phyloP scores from a whole-genome alignment of 23 tunicate genomes.

The Phallusia fumigata region DNA sequence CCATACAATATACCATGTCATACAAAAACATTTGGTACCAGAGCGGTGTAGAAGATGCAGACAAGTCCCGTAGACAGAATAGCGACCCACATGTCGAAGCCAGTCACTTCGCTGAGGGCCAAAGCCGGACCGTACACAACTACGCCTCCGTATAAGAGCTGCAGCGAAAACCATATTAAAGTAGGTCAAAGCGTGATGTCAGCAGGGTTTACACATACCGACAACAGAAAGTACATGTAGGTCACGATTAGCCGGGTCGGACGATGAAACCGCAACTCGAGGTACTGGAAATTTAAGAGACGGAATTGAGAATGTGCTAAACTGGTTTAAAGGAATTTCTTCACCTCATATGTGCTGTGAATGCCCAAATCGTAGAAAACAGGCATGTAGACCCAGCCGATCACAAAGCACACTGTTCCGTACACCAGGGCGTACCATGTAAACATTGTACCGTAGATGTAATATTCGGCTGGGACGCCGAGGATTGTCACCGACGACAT shows the following conservation, averaged over 20 bases:
- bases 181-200: neutral
- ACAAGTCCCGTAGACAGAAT: conserved; percentile 81
- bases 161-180: neutral
- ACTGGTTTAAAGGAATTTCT: neutral
- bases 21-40: conserved; percentile 62
- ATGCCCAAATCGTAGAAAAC: conserved; percentile 89
- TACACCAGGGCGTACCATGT: conserved; percentile 72
- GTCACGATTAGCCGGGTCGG: conserved; percentile 48
- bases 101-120: conserved; percentile 85
- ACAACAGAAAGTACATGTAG: conserved; percentile 53
- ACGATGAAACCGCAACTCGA: conserved; percentile 67
- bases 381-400: conserved; percentile 79
- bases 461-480: conserved; percentile 89
- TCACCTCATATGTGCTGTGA: conserved; percentile 76
- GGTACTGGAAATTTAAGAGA: conserved; percentile 46
- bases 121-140: conserved; percentile 91
- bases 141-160: conserved; percentile 89
- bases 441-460: conserved; percentile 92
- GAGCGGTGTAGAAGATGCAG: conserved; percentile 88
- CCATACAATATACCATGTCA: too few relatives aligned
- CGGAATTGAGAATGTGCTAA: neutral
- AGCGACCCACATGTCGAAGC: conserved; percentile 79
- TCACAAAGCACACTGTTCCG: conserved; percentile 47
- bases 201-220: conserved; percentile 44
- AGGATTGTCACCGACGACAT: conserved; percentile 90